Evolutionary conservation across 1,140 invertebrate genomes (phyloP), one percentile per base, ranked within the genome.

Genomic region (Hycleus cichorii): DNA sequence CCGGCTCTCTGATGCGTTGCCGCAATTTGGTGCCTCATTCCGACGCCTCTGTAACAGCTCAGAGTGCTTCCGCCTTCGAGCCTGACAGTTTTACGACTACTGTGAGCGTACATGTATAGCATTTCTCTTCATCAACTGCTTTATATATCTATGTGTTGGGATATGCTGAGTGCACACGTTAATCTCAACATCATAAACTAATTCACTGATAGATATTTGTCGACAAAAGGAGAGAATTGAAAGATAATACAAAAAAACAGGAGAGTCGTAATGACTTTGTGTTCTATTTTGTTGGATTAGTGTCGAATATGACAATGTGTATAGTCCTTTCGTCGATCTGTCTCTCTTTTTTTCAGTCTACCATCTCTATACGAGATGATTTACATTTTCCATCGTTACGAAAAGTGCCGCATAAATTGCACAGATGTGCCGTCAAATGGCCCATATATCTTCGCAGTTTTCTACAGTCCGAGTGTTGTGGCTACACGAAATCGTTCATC

Each of bases 81-180:
- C 65, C 50, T 69, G 67, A 69, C 67, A 69, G 65, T 58, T 69
- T 69, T 69, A 69, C 65, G 61, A 63, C 63, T 63, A 58, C 54
- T 52, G 40, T 7, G 32, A 32, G 63, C 59, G 63, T 53, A 52
- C 63, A 64, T 57, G 55, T 63, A 61, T 59, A 60, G 63, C 67
- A 64, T 69, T 69, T 66, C 65, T 66, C 65, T 69, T 69, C 67
- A 66, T 69, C 67, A 69, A 62, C 64, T 4, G 45, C 57, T 61
- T 47, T 61, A 59, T 59, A 59, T 59, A 53, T 53, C 27, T 53
- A 56, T 39, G 56, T 32, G 44, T 45, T 44, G 50, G 49, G 40
- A 39, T 27, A 26, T 12, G 58, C 52, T 60, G 52, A 60, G 58
- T 60, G 58, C 58, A 60, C 52, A 50, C 58, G 53, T 60, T 60